These are phyloP conservation scores for Cyphomyrus discorhynchus DNA, from an alignment of 2,113 vertebrate species.

Conservation along the genomic window DNA sequence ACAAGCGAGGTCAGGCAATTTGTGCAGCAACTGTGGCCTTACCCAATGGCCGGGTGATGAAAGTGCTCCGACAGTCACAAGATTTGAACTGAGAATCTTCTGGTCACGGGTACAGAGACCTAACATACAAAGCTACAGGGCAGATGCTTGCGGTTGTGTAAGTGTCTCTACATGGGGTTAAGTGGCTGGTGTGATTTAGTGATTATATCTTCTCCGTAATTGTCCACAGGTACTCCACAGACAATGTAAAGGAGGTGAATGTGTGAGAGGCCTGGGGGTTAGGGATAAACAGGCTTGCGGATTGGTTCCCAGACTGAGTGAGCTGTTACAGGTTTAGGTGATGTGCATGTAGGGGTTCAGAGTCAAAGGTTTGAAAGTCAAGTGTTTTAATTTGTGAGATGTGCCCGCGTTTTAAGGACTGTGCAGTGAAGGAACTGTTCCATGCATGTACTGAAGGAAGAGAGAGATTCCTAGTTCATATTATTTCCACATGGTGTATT, in stretches of 20 bases:
- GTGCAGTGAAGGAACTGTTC: neutral
- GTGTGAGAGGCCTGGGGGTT: neutral
- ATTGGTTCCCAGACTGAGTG: neutral
- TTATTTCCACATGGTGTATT: neutral
- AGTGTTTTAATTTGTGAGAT: neutral
- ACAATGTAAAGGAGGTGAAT: neutral
- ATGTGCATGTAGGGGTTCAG: neutral
- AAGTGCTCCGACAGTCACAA: neutral
- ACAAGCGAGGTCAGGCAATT: neutral
- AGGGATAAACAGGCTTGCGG: neutral
- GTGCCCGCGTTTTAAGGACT: neutral
- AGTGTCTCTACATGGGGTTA: neutral
- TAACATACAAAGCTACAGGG: neutral
- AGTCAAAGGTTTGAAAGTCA: neutral
- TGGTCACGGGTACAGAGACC: neutral
- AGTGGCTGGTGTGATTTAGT: neutral
- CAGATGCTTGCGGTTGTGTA: neutral
- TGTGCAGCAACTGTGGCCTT: neutral
- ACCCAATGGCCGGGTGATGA: neutral
- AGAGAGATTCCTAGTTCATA: neutral
- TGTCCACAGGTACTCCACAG: neutral
- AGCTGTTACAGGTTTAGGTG: neutral
- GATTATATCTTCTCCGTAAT: neutral
- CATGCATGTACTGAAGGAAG: neutral
- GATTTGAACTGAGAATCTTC: neutral